Base-by-base conservation (phyloP, 2,113 vertebrate genomes). In the Megaleporinus macrocephalus region DNA sequence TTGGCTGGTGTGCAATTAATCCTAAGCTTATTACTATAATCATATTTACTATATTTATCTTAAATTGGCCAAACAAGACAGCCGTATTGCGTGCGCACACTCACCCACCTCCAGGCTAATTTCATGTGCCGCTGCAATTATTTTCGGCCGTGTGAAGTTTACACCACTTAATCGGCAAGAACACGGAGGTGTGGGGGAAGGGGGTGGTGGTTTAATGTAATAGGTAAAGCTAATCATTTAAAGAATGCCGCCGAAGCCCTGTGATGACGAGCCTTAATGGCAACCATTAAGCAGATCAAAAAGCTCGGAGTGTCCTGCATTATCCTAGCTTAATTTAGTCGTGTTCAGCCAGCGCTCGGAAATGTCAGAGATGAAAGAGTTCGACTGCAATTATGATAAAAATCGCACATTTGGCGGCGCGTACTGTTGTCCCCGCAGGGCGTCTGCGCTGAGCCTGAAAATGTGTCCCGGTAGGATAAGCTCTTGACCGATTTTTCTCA, bases 241-340 rank as follows among this genome's bases (percentile, higher is more conserved):
- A 22, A 59, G 55, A 59, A 59, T 22, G 18, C 20, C 30, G 22
- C 30, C 30, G 33, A n/a, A 41, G 65, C 41, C 65, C 65, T 9
- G 36, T 36, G 36, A 69, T 41, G 65, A 41, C 65, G 12, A 70
- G 33, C 33, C 4, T 44, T 70, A 44, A 70, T 70, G 66, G 36
- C 66, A 70, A 2, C 66, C n/a, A 41, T 70, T 70, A 70, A 41
- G 33, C 66, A 70, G 33, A 70, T 70, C 66, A 70, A 14, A 44
- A 41, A n/a, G 10, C 20, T 70, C 66, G 10, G 62, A 33, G n/a
- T 70, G 66, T 70, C 20, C 36, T 70, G 66, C 22, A n/a, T 68
- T 68, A 33, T 33, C 65, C 65, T 20, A 11, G 29, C 65, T 68
- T 70, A n/a, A 70, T 44, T 13, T 44, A 70, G 33, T n/a, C 36